Conservation (phyloP, 2,113 vertebrate species). For the Psittacara wagleri region DNA sequence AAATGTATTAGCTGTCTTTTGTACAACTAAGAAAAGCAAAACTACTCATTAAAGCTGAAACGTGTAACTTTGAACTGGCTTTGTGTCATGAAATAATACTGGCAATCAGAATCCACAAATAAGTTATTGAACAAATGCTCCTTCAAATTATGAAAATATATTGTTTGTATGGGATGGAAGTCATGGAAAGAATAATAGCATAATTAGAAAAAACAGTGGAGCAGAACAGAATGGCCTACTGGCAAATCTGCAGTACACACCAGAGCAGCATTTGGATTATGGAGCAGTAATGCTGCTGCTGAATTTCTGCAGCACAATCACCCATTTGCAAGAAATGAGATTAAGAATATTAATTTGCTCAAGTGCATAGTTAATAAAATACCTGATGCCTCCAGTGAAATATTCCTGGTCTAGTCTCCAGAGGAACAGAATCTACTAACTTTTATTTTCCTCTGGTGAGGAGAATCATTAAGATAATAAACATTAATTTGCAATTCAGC, state of each 20-base stretch:
- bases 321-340: not conserved
- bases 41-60: not conserved
- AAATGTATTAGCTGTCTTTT: not conserved
- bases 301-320: not conserved
- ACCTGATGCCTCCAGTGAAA: not conserved
- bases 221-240: not conserved
- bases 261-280: not conserved
- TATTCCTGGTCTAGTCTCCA: not conserved
- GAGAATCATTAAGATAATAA: not conserved
- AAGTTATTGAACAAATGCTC: not conserved
- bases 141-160: not conserved
- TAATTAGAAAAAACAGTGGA: not conserved
- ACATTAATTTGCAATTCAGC: not conserved
- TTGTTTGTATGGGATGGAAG: not conserved
- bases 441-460: not conserved
- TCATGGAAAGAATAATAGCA: not conserved
- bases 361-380: not conserved
- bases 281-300: not conserved
- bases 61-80: not conserved
- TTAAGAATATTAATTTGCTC: not conserved
- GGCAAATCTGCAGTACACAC: not conserved
- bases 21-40: not conserved
- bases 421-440: not conserved
- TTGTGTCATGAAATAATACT: not conserved
- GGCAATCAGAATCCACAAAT: not conserved